Percentiles rank a stretch among this genome's conserved stretches.
phyloP scores from a whole-genome alignment of 2,797 vertebrate genomes.

The Hyperoplus lanceolatus region DNA sequence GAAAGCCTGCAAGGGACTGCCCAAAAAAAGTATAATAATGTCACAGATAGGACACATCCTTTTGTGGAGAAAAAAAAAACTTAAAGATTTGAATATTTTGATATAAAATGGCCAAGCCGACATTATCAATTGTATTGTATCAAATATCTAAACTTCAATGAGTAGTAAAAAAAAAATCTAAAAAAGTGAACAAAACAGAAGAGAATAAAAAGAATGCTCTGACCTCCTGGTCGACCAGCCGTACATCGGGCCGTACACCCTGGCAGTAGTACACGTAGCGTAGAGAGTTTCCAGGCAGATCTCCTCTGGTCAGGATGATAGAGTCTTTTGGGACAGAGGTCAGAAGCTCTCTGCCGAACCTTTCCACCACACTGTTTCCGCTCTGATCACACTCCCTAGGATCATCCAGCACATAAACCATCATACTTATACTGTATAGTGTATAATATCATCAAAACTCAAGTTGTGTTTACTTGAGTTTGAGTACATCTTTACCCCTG shows the following conservation, averaged over 20 bases:
- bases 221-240: conserved; percentile 97
- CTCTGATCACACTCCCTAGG: conserved; percentile 92
- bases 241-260: conserved; percentile 89
- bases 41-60: too few species aligned
- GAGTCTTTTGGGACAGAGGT: conserved; percentile 89
- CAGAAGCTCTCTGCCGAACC: conserved; percentile 92
- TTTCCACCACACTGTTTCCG: conserved; percentile 89
- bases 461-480: conserved; percentile 60
- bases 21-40: too few species aligned
- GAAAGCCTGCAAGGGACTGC: conserved; percentile 1
- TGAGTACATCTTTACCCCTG: conserved; percentile 40
- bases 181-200: not conserved
- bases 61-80: too few species aligned
- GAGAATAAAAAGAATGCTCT: conserved; percentile 32
- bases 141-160: not conserved
- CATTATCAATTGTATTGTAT: not conserved
- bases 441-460: conserved; percentile 49
- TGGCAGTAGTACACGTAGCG: conserved; percentile 96
- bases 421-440: conserved; percentile 6
- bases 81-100: not conserved
- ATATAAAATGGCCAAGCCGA: too few species aligned
- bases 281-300: conserved; percentile 95
- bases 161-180: not conserved
- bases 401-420: conserved; percentile 43
- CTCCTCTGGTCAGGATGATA: conserved; percentile 94